Percentiles rank a stretch among this genome's conserved stretches.
phyloP scores from a whole-genome alignment of 1,140 invertebrate species.

The Papilio xuthus region DNA sequence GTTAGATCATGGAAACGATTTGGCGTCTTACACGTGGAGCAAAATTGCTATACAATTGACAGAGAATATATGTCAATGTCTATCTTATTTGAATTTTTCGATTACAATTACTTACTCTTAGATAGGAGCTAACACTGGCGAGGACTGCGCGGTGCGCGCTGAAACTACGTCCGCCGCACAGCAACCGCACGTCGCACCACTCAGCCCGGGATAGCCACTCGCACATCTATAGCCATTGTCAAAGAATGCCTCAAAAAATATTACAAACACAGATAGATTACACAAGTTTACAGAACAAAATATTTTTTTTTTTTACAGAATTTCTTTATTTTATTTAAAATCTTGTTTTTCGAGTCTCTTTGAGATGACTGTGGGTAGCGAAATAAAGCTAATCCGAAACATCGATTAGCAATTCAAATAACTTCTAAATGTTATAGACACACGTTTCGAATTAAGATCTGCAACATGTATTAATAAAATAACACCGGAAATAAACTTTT shows the following conservation, averaged over 20 bases:
- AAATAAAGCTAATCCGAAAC: no score
- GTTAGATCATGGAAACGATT: not conserved
- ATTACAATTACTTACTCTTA: constrained; percentile 65
- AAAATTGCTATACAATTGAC: not conserved
- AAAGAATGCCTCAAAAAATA: not conserved
- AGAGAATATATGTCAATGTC: no score
- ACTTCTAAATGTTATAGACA: no score
- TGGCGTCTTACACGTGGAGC: not conserved
- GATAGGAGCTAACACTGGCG: constrained; percentile 72
- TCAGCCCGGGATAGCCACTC: constrained; percentile 63
- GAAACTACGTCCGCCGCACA: constrained; percentile 62
- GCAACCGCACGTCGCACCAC: constrained; percentile 71
- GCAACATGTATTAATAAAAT: not conserved
- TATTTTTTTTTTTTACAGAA: no score
- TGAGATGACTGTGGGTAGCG: no score
- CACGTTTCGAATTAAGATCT: not conserved
- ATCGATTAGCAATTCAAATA: no score
- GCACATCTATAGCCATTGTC: constrained; percentile 57
- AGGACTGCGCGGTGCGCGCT: constrained; percentile 69
- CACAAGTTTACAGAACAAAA: no score
- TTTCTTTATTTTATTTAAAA: no score
- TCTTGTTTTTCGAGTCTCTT: no score
- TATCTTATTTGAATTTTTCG: no score
- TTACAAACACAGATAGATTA: not conserved
- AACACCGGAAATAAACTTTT: not conserved